phyloP scores from a whole-genome alignment of 2,888 invertebrate species.

The Temnothorax unifasciatus region DNA sequence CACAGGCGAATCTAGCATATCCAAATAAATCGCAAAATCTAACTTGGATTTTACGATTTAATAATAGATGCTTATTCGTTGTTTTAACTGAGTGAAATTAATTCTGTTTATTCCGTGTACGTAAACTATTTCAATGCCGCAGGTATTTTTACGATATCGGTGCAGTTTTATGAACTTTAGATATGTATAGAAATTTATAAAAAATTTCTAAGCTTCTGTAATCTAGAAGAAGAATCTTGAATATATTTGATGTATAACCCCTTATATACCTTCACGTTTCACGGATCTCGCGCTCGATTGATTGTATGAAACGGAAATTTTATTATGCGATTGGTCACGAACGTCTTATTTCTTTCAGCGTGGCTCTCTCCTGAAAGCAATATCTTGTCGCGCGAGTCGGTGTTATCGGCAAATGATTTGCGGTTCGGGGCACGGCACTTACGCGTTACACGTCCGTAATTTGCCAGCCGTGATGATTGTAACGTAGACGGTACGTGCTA shows the following conservation, averaged over 20 bases:
- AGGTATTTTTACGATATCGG: not conserved
- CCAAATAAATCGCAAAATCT: not conserved
- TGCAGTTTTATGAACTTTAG: not conserved
- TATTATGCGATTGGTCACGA: conserved; percentile 23
- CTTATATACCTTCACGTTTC: not conserved
- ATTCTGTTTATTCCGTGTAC: not conserved
- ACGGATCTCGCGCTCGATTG: not conserved
- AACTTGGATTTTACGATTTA: conserved; percentile 9
- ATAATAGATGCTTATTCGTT: not conserved
- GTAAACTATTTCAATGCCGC: not conserved
- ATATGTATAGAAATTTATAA: not conserved
- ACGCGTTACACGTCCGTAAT: conserved; percentile 67
- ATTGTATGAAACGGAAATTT: conserved; percentile 1
- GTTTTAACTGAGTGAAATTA: not conserved
- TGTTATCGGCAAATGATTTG: conserved; percentile 68
- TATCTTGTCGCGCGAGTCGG: conserved; percentile 36
- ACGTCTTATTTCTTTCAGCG: not conserved
- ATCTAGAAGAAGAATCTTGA: not conserved
- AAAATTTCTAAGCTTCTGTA: not conserved
- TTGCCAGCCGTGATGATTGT: conserved; percentile 72
- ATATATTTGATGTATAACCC: not conserved
- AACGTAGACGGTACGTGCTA: conserved; percentile 72
- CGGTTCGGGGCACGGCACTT: conserved; percentile 64
- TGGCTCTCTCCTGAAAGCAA: not conserved
- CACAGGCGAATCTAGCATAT: not conserved